These are phyloP conservation scores for Nesoenas mayeri DNA, from an alignment of 2,113 vertebrate genomes.

Conservation along the genomic window DNA sequence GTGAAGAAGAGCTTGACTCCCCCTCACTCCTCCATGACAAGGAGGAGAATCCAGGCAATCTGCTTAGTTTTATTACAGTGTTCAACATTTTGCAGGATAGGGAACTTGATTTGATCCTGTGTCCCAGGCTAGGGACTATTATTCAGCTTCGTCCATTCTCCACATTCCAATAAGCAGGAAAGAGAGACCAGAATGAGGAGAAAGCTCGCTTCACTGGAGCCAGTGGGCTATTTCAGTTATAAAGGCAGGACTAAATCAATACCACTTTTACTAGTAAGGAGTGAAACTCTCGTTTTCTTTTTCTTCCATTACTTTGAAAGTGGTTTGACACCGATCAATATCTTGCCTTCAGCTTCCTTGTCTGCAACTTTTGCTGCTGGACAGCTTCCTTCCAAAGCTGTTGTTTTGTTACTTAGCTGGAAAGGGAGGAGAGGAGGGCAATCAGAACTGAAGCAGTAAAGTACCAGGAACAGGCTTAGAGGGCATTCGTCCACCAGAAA, in stretches of 20 bases:
- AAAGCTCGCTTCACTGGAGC: background rate
- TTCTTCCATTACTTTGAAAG: slow-evolving; percentile 5
- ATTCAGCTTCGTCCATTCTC: background rate
- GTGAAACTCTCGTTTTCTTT: background rate
- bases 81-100: background rate
- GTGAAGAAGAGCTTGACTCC: background rate
- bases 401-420: background rate
- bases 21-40: background rate
- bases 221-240: background rate
- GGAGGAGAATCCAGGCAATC: background rate
- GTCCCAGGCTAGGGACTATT: background rate
- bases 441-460: background rate
- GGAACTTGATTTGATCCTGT: background rate
- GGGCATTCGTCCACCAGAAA: background rate
- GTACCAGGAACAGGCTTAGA: background rate
- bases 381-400: background rate
- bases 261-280: background rate
- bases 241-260: background rate
- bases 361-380: background rate
- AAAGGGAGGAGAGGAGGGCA: background rate
- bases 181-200: background rate
- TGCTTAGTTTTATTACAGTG: background rate
- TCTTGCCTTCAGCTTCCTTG: background rate
- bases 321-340: background rate
- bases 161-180: background rate